Conservation (phyloP, 2,113 vertebrate species). For the Cyprinus carpio region DNA sequence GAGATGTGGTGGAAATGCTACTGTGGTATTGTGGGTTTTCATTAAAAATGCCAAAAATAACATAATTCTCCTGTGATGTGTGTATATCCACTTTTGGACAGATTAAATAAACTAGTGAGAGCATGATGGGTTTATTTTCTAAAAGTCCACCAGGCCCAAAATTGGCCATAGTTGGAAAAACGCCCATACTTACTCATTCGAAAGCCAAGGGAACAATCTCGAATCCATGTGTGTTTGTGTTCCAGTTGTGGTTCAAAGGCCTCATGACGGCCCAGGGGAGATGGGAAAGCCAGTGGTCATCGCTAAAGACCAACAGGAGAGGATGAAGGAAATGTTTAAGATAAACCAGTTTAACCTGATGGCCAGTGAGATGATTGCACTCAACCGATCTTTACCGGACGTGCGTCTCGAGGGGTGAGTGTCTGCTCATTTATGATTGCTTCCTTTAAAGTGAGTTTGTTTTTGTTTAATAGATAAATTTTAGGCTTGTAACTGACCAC, state of each 20-base stretch:
- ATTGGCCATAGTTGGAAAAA: neutral
- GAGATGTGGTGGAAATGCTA: neutral
- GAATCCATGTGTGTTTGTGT: slow-evolving; percentile 41
- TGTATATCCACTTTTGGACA: neutral
- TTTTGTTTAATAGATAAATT: neutral
- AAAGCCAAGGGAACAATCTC: neutral
- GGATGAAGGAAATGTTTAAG: slow-evolving; percentile 99
- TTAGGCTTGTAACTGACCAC: neutral
- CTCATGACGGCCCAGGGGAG: slow-evolving; percentile 95
- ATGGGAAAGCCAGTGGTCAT: slow-evolving; percentile 97
- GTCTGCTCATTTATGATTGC: neutral
- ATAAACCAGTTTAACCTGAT: slow-evolving; percentile 99
- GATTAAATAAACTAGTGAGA: neutral
- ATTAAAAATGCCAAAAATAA: neutral
- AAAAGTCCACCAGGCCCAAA: neutral
- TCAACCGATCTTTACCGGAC: slow-evolving; percentile 95
- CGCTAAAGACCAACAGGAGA: slow-evolving; percentile 96
- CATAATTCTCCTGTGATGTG: neutral
- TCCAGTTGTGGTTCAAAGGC: slow-evolving; percentile 84
- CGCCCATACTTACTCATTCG: neutral
- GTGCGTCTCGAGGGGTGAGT: slow-evolving; percentile 98
- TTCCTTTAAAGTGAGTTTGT: slow-evolving; percentile 4
- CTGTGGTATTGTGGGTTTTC: neutral
- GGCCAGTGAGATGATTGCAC: slow-evolving; percentile 98
- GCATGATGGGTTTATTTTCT: neutral